These are phyloP conservation scores for Gymnosoma rotundatum DNA, from an alignment of 2,888 invertebrate genomes.

Conservation along the genomic window DNA sequence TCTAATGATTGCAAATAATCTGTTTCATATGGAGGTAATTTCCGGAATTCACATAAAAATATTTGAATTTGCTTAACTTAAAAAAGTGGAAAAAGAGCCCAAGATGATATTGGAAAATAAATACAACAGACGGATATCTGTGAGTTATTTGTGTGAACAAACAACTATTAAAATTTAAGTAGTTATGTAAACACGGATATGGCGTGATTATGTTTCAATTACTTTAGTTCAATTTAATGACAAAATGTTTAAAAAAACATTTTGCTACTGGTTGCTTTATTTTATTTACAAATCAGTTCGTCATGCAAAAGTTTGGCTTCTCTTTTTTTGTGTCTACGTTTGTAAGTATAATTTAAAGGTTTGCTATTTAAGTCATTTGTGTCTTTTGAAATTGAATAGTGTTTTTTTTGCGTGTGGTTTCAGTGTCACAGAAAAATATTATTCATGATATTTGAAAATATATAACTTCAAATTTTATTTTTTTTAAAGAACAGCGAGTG, in stretches of 20 bases:
- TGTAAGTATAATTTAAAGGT: conserved; percentile 17
- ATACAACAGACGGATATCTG: not conserved
- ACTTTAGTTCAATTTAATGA: conserved; percentile 5
- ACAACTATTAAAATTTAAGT: too few species aligned
- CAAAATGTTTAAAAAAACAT: conserved; percentile 34
- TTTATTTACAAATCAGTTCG: conserved; percentile 14
- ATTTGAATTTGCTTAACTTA: not conserved
- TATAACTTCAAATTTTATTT: too few species aligned
- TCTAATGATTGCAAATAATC: conserved; percentile 52
- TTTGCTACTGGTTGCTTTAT: conserved; percentile 2
- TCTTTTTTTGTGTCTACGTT: not conserved
- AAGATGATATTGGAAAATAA: conserved; percentile 2
- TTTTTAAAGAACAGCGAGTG: too few species aligned
- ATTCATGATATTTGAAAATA: not conserved
- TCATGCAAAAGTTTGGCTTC: conserved; percentile 43
- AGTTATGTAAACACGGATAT: conserved; percentile 49
- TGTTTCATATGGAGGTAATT: conserved; percentile 44
- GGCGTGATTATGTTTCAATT: conserved; percentile 41
- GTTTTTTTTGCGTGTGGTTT: conserved; percentile 15
- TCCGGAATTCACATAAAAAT: conserved; percentile 40
- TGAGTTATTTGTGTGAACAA: conserved; percentile 5
- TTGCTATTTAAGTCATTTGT: conserved; percentile 43
- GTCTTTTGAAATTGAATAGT: too few species aligned
- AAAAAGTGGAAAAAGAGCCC: conserved; percentile 27
- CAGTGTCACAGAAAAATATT: conserved; percentile 3